A percentile compares a stretch with the other conserved stretches of the same genome.
Conservation (phyloP, 2,113 vertebrate genomes). For the Falco punctatus region DNA sequence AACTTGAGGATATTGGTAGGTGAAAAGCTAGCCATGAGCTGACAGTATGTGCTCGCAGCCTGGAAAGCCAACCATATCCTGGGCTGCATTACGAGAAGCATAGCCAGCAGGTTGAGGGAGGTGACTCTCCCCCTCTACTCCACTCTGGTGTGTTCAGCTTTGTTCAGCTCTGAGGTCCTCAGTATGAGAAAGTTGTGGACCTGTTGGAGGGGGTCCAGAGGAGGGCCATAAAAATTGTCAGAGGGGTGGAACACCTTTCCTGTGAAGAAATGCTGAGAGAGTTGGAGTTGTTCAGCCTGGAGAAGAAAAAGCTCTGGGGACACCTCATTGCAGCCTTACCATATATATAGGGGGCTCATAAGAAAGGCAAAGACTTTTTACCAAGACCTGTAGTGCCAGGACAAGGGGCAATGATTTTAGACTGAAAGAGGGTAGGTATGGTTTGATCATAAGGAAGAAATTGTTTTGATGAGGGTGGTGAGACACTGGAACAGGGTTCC, state of each 20-base stretch:
- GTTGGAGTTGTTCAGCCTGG: neutral
- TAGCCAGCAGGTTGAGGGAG: neutral
- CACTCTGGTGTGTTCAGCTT: neutral
- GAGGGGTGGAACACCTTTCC: neutral
- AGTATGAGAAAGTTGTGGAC: neutral
- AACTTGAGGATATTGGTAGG: neutral
- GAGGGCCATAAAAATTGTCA: neutral
- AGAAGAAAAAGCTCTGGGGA: fast-evolving
- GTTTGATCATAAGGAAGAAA: neutral
- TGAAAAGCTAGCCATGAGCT: neutral
- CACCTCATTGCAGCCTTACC: no score
- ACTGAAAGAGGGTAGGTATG: neutral
- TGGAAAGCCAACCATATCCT: fast-evolving
- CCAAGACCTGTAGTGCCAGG: no score
- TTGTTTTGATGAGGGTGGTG: neutral
- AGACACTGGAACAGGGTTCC: neutral
- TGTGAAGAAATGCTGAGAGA: neutral
- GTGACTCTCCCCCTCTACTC: neutral
- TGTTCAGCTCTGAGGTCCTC: fast-evolving
- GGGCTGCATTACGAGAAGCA: fast-evolving
- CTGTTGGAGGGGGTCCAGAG: neutral
- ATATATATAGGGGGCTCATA: no score
- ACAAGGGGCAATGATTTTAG: neutral
- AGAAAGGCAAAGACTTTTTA: neutral
- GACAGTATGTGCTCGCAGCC: fast-evolving